Evolutionary conservation across 2,888 invertebrate species (phyloP), one percentile per base, ranked within the genome.

Genomic region (Temnothorax ravouxi): DNA sequence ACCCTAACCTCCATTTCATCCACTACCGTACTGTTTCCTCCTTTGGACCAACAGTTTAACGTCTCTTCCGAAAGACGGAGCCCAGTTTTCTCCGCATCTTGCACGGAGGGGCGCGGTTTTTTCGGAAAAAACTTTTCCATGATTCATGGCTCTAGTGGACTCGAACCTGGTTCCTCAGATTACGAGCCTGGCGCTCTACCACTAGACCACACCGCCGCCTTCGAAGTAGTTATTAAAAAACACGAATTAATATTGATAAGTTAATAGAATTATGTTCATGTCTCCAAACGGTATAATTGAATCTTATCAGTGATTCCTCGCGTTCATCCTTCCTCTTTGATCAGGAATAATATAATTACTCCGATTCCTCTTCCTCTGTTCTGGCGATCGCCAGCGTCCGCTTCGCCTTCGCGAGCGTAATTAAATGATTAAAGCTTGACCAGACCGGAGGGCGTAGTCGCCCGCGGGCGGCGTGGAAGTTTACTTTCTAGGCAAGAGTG

Each of bases 341-440:
- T 66, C 25, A 25, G 9, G 29, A 29, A 67, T 47, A 21, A 41
- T 5, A 52, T 29, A 29, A n/a, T 67, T 50, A n/a, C 6, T 2
- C 29, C 50, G 29, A 50, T n/a, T 21, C n/a, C 13, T 29, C 29
- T 21, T 62, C 34, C 2, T 62, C 47, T 2, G 29, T 44, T 34
- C 59, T 21, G 2, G 0, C 2, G 21, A 4, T 66, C n/a, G 50
- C n/a, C n/a, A 6, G 34, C 6, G 6, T 34, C 54, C 38, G 54
- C 2, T 21, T 29, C 9, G 3, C 77, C 38, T 56, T 76, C n/a
- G 21, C 79, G 34, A 61, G n/a, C 81, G 77, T 91, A 92, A 93
- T 93, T 93, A 92, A 93, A 92, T 90, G 90, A 93, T 93, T 92
- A 92, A 52, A 91, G 81, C 84, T 80, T 75, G 66, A 62, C 21